Evolutionary conservation across 2,113 vertebrate genomes (phyloP), one percentile per base, ranked within the genome.

Genomic region (Pteropus alecto): DNA sequence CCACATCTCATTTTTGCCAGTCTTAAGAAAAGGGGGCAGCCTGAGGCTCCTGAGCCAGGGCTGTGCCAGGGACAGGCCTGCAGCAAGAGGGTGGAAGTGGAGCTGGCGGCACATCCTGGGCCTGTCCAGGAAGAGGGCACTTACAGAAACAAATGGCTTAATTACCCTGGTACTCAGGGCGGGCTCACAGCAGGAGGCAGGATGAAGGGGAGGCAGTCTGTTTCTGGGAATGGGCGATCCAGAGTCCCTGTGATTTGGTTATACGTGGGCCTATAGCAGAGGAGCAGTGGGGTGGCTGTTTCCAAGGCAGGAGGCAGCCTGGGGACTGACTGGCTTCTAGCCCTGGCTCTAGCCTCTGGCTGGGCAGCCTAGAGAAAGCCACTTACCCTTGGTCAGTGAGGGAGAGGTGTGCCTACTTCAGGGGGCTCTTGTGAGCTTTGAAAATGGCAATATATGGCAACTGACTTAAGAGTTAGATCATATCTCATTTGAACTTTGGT

Each of bases 341-440:
- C 84, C 33, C 19, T 70, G 68, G 65, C 21, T 61, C 54, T 9
- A 81, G 28, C 24, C 26, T 22, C 38, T 28, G 63, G 28, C 46
- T 0, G 8, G 33, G 8, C 0, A 5, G 48, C 35, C 43, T 0
- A 14, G n/a, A 30, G 4, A 54, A 43, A 67, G 60, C 26, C 30
- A 61, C 60, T 86, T 48, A n/a, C 26, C 77, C n/a, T 46, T 15
- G 35, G 46, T 41, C 35, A 41, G 15, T 38, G 79, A 87, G 56
- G 16, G n/a, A 41, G 18, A 90, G 12, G 22, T 28, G 10, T 7
- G 24, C 43, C 33, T 46, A 22, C 18, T 33, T 61, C 18, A 48
- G 46, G 30, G 41, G 86, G 35, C 28, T 88, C 67, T 54, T 35
- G 18, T 43, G 56, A 70, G 21, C 43, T 95, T 38, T 48, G 63